These are phyloP conservation scores for Drosophila peninsularis DNA, from an alignment of 2,888 invertebrate genomes.

Conservation along the genomic window DNA sequence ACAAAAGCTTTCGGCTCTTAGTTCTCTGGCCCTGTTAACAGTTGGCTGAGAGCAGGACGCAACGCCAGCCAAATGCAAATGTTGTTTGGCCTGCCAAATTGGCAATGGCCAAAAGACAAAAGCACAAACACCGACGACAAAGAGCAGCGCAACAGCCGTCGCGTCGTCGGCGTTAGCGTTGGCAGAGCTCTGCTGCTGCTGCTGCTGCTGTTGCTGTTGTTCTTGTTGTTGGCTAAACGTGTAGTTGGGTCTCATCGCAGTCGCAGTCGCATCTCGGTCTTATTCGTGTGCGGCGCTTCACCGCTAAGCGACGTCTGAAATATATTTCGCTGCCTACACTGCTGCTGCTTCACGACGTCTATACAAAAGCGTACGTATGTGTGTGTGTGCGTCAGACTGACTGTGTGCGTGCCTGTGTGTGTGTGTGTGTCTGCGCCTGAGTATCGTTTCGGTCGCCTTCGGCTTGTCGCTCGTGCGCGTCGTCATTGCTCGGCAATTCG, in stretches of 20 bases:
- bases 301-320: constrained; percentile 71
- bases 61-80: constrained; percentile 48
- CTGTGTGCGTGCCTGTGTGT: constrained; percentile 7
- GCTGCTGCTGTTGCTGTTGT: constrained; percentile 19
- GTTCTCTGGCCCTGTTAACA: constrained; percentile 51
- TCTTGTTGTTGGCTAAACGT: constrained; percentile 27
- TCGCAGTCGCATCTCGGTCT: constrained; percentile 54
- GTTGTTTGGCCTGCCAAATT: constrained; percentile 57
- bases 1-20: constrained; percentile 65
- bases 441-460: constrained; percentile 33
- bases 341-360: constrained; percentile 46
- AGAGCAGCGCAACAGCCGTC: constrained; percentile 50
- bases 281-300: constrained; percentile 81
- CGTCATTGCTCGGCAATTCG: constrained; percentile 19
- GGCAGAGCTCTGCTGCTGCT: constrained; percentile 15
- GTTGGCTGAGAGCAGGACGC: constrained; percentile 30
- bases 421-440: constrained; percentile 10
- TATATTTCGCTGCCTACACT: constrained; percentile 53
- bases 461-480: constrained; percentile 26
- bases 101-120: constrained; percentile 52
- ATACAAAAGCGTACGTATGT: constrained; percentile 29
- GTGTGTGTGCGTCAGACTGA: constrained; percentile 1
- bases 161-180: constrained; percentile 20
- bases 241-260: constrained; percentile 39
- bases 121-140: constrained; percentile 35